Evolutionary conservation across 2,888 invertebrate genomes (phyloP), one percentile per base, ranked within the genome.

Genomic region (Ptilodon capucinus): DNA sequence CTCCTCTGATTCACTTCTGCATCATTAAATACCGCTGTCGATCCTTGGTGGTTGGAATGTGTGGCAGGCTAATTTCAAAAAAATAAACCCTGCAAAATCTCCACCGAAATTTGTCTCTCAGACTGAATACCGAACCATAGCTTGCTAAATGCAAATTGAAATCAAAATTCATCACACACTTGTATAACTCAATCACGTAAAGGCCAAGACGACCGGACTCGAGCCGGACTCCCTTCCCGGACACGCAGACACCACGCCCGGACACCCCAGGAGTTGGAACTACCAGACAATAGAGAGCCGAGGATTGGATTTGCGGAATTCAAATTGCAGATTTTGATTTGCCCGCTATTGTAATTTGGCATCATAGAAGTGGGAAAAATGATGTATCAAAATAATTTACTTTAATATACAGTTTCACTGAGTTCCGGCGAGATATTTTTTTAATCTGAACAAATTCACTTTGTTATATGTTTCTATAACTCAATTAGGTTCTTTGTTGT

Each of bases 131-230:
- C 39, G 51, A 63, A 50, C 39, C 34, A 32, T n/a, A 16, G 32
- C 45, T 40, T 9, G 40, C 35, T 68, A 42, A 68, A 69, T 68
- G 71, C 44, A 67, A 72, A 72, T 74, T 62, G 55, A 61, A 71
- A 70, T 76, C 71, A 62, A 51, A 72, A 70, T 74, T 70, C 65
- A 68, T 64, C 68, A 76, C 72, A 76, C 70, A 75, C 71, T 69
- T 62, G 60, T 54, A 53, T 65, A 71, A 71, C 67, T 57, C 52
- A 71, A 74, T 76, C 64, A 64, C 36, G 46, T 50, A 25, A 40
- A 40, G 46, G 51, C 48, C 42, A 66, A 68, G 70, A 64, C 55
- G 55, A 43, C 44, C 53, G 50, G 18, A 18, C 38, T 32, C 4
- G 19, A 5, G 13, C 18, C 38, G 38, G 38, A n/a, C 18, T 13